Percentiles rank a stretch among this genome's conserved stretches.
These are phyloP conservation scores for Cacatua alba DNA, from an alignment of 2,113 vertebrate genomes.

Conservation along the genomic window DNA sequence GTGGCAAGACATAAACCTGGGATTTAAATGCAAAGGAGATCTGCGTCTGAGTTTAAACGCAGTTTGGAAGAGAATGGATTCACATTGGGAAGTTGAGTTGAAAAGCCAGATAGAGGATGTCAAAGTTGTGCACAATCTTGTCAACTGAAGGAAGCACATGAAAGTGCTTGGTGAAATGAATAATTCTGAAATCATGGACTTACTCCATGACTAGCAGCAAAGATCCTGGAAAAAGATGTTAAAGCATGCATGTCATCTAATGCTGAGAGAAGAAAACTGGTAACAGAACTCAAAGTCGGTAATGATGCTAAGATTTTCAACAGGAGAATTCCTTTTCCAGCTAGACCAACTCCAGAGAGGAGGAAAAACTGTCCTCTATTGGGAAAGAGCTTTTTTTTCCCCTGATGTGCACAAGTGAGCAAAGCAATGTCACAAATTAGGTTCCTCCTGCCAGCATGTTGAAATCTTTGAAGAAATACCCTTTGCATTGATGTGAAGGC, in stretches of 20 bases:
- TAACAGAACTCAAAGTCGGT: background rate
- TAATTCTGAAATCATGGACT: background rate
- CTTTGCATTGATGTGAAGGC: conserved; percentile 16
- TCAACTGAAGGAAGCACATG: background rate
- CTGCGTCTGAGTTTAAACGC: background rate
- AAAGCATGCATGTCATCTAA: background rate
- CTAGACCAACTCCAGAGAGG: background rate
- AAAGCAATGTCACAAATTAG: conserved; percentile 3
- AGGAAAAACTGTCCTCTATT: background rate
- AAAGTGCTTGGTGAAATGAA: background rate
- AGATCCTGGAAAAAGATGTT: background rate
- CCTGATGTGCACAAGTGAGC: background rate
- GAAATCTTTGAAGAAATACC: conserved; percentile 32
- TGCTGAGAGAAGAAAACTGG: background rate
- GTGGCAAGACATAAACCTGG: background rate
- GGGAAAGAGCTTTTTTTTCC: background rate
- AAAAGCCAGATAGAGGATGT: background rate
- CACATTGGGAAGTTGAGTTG: background rate
- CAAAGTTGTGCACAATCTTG: background rate
- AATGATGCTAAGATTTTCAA: background rate
- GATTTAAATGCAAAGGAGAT: background rate
- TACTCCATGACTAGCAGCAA: background rate
- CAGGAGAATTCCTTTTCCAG: background rate
- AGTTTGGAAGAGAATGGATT: background rate
- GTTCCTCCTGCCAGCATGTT: conserved; percentile 23